Percentiles rank a stretch among this genome's conserved stretches.
Evolutionary conservation across 1,140 invertebrate genomes (phyloP).

Genomic region (Cephus cinctus): DNA sequence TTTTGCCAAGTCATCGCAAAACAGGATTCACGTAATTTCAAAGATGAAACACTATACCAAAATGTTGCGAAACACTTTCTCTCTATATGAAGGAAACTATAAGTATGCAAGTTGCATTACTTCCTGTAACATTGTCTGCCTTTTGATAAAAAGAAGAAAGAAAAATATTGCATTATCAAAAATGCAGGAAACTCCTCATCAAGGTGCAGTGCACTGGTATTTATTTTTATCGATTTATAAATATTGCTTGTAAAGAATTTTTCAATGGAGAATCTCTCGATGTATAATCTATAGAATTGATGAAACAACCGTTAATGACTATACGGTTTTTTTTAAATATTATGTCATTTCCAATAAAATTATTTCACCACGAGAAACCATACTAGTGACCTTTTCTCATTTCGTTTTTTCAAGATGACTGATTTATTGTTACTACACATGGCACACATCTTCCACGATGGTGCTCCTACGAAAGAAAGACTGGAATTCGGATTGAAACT

Average conservation of each 20-base stretch:
- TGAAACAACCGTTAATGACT: neutral
- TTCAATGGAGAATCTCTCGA: neutral
- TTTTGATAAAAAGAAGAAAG: neutral
- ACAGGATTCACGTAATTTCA: neutral
- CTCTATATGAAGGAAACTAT: conserved; percentile 42
- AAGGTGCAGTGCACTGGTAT: neutral
- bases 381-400: too few species aligned
- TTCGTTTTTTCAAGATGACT: too few species aligned
- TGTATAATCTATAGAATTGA: neutral
- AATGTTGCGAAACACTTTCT: conserved; percentile 44
- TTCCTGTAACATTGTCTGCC: conserved; percentile 34
- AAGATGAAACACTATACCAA: neutral
- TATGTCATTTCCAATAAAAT: too few species aligned
- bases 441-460: too few species aligned
- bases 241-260: neutral
- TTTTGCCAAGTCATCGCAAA: neutral
- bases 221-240: neutral
- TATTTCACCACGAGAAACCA: too few species aligned
- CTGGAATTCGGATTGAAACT: too few species aligned
- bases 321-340: neutral
- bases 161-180: neutral
- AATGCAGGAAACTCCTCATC: neutral
- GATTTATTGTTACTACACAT: too few species aligned
- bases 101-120: conserved; percentile 26
- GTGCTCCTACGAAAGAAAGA: too few species aligned